phyloP scores from a whole-genome alignment of 2,113 vertebrate genomes.

The Alouatta palliata region DNA sequence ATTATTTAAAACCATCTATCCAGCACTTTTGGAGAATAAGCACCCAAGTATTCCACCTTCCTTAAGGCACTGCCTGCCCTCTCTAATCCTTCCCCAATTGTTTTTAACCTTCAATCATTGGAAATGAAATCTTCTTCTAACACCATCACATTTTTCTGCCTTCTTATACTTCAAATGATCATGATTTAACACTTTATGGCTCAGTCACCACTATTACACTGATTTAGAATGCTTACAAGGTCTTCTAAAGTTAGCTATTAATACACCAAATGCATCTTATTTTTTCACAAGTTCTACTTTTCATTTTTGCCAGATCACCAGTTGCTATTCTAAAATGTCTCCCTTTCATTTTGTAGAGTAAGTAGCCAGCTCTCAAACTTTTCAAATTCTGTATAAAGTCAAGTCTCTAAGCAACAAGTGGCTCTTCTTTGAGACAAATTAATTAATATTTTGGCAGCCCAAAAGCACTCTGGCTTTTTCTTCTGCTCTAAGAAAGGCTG shows the following conservation, averaged over 20 bases:
- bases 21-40: not conserved
- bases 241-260: slow-evolving; percentile 4
- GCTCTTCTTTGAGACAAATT: not conserved
- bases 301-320: slow-evolving; percentile 2
- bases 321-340: not conserved
- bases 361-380: not conserved
- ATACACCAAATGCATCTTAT: not conserved
- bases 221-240: not conserved
- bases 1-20: not conserved
- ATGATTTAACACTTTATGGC: not conserved
- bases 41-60: not conserved
- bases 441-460: not conserved
- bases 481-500: not conserved
- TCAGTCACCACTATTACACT: not conserved
- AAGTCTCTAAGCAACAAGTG: not conserved
- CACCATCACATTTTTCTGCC: not conserved
- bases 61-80: not conserved
- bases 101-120: slow-evolving; percentile 8
- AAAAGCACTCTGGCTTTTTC: not conserved
- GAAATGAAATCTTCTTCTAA: not conserved
- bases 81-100: not conserved
- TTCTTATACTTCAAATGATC: not conserved
- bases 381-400: not conserved
- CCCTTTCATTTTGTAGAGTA: not conserved
- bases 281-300: slow-evolving; percentile 16